Conservation (phyloP, 2,797 vertebrate genomes). For the Oreochromis mossambicus region DNA sequence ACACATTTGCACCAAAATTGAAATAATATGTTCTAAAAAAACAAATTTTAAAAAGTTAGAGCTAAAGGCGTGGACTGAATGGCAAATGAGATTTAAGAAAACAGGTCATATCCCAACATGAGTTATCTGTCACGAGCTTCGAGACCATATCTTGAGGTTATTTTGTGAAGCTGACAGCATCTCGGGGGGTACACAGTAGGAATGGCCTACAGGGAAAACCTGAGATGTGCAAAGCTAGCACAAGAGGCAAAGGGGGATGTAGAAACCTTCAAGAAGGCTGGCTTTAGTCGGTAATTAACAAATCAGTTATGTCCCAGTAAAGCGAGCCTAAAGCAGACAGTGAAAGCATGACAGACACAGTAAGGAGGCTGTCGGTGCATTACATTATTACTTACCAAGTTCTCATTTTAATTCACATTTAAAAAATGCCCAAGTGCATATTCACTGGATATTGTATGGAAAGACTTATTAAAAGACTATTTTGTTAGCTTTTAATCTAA, state of each 20-base stretch:
- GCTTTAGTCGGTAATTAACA: neutral
- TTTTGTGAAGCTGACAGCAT: neutral
- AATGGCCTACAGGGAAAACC: neutral
- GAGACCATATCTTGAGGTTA: neutral
- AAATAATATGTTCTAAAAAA: neutral
- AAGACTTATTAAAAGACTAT: neutral
- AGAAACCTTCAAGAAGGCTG: neutral
- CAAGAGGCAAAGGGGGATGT: neutral
- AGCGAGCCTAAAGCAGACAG: rapidly evolving
- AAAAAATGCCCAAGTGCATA: neutral
- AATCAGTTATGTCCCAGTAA: neutral
- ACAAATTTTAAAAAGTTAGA: neutral
- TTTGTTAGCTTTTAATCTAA: neutral
- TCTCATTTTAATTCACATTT: neutral
- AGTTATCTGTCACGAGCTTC: neutral
- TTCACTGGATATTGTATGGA: neutral
- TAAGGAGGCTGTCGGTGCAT: neutral
- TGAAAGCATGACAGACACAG: neutral
- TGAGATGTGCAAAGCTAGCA: neutral
- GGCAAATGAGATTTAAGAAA: neutral
- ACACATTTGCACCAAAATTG: neutral
- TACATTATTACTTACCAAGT: neutral
- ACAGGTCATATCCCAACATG: neutral
- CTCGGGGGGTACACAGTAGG: neutral
- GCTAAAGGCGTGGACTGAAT: neutral